A percentile compares a stretch with the other conserved stretches of the same genome.
Evolutionary conservation across 1,140 invertebrate genomes (phyloP).

Genomic region (Drosophila willistoni): DNA sequence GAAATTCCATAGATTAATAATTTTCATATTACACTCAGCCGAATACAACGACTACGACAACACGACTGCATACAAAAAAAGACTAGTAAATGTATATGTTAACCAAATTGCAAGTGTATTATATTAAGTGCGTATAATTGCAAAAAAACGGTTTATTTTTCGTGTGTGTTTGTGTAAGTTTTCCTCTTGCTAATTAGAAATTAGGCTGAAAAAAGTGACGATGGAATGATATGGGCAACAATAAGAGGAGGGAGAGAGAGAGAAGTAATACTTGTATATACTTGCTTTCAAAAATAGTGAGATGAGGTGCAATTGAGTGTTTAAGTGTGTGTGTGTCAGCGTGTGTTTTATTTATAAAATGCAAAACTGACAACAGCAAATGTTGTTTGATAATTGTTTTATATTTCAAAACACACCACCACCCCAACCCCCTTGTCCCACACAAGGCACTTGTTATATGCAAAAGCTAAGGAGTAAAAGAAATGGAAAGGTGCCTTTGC

Average conservation of each 20-base stretch:
- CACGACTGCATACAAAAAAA: constrained; percentile 34
- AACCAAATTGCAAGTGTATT: constrained; percentile 37
- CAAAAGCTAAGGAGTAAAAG: neutral
- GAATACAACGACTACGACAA: constrained; percentile 14
- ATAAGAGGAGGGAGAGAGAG: constrained; percentile 7
- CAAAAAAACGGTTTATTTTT: constrained; percentile 33
- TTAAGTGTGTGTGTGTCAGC: constrained; percentile 8
- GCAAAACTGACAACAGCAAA: constrained; percentile 52
- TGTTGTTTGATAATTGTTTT: constrained; percentile 31
- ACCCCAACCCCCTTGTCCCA: constrained; percentile 5
- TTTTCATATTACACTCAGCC: constrained; percentile 35
- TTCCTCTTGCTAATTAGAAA: neutral
- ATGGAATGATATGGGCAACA: constrained; percentile 39
- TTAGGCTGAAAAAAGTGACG: constrained; percentile 23
- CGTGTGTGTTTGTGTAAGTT: constrained; percentile 38
- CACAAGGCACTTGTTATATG: constrained; percentile 6
- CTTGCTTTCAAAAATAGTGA: constrained; percentile 21
- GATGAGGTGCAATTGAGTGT: constrained; percentile 32
- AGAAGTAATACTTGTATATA: constrained; percentile 23
- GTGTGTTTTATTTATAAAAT: constrained; percentile 44
- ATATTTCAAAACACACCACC: constrained; percentile 27
- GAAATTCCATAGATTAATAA: constrained; percentile 57
- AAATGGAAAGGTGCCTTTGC: constrained; percentile 50
- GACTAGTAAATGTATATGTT: constrained; percentile 65
- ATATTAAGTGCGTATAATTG: constrained; percentile 45